Conservation (phyloP, 2,888 invertebrate species). For the Empis stercorea region DNA sequence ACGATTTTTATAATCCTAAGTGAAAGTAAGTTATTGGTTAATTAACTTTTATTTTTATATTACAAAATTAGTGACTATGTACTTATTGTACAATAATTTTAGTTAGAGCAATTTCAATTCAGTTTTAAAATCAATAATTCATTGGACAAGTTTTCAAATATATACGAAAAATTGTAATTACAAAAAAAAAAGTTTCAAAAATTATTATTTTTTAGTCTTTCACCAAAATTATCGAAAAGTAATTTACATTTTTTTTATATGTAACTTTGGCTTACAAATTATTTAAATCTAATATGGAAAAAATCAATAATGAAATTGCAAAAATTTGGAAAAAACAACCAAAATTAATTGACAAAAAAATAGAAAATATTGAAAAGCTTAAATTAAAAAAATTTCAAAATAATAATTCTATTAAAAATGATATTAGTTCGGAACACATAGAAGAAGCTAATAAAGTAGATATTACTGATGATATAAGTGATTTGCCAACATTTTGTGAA, state of each 20-base stretch:
- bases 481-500: conserved; percentile 7
- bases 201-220: neutral
- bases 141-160: neutral
- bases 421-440: no score
- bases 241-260: no score
- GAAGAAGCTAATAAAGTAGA: neutral
- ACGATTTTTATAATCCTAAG: conserved; percentile 60
- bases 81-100: no score
- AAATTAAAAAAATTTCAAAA: neutral
- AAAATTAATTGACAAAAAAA: neutral
- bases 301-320: neutral
- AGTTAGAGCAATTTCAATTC: no score
- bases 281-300: neutral
- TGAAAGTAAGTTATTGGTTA: conserved; percentile 4
- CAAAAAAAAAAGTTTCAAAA: neutral
- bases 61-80: no score
- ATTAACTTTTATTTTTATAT: neutral
- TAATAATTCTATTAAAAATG: no score
- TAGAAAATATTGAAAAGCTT: neutral
- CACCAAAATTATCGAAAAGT: no score
- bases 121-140: neutral
- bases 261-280: no score
- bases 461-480: neutral
- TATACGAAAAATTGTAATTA: neutral
- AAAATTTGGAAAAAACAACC: neutral